Percentiles rank a stretch among this genome's conserved stretches.
Conservation (phyloP, 2,797 vertebrate genomes). For the Euthynnus affinis region DNA sequence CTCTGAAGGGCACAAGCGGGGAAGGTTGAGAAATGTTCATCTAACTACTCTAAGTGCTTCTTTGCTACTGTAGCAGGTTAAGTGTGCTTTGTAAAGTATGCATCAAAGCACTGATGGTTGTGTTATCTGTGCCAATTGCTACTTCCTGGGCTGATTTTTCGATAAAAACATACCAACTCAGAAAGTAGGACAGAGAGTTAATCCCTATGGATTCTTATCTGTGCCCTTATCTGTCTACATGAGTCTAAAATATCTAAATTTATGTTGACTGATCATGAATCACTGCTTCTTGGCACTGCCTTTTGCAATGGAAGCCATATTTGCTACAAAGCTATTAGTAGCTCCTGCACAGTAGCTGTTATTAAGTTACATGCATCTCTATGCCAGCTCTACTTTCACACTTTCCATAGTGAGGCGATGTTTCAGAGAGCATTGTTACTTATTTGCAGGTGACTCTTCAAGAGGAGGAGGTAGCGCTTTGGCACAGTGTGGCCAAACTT, state of each 20-base stretch:
- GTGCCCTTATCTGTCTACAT: conserved; percentile 36
- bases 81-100: conserved; percentile 68
- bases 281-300: conserved; percentile 48
- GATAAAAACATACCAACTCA: conserved; percentile 27
- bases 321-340: conserved; percentile 53
- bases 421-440: conserved; percentile 42
- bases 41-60: conserved; percentile 44
- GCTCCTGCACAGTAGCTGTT: conserved; percentile 48
- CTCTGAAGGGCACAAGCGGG: conserved; percentile 29
- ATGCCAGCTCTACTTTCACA: conserved; percentile 49
- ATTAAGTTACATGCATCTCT: conserved; percentile 69
- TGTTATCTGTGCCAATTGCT: conserved; percentile 34
- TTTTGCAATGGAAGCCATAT: conserved; percentile 47
- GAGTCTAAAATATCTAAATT: conserved; percentile 27
- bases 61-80: conserved; percentile 45
- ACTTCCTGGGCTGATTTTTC: conserved; percentile 24
- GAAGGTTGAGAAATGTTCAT: conserved; percentile 38
- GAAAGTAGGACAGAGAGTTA: conserved; percentile 30
- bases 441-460: conserved; percentile 46
- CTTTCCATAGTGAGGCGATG: conserved; percentile 36
- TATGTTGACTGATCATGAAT: conserved; percentile 29
- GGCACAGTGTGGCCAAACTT: conserved; percentile 28
- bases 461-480: conserved; percentile 62
- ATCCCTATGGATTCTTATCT: conserved; percentile 23
- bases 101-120: conserved; percentile 54